Percentiles rank a stretch among this genome's conserved stretches.
phyloP scores from a whole-genome alignment of 2,113 vertebrate genomes.

The Micronisus gabar region DNA sequence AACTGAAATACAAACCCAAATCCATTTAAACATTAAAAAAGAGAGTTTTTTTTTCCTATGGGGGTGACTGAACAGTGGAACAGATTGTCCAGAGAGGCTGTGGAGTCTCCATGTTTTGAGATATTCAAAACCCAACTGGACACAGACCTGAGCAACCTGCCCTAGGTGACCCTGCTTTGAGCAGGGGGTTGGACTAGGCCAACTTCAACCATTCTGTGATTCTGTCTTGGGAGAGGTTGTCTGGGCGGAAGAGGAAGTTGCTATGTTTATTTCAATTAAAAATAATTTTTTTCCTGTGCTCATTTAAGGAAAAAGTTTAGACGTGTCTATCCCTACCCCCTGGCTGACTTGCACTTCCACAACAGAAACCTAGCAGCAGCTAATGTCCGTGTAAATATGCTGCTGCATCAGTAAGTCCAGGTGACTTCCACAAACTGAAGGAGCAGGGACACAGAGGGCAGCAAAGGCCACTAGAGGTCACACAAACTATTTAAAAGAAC shows the following conservation, averaged over 20 bases:
- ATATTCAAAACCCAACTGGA: not conserved
- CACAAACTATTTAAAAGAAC: not conserved
- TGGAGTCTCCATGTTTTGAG: not conserved
- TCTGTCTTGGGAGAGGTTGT: not conserved
- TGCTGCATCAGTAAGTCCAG: not conserved
- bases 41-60: fast-evolving
- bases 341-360: not conserved
- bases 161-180: not conserved
- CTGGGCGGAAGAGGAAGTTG: not conserved
- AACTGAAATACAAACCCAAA: not conserved
- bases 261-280: not conserved
- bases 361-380: not conserved
- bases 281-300: not conserved
- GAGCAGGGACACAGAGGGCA: not conserved
- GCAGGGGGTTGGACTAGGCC: not conserved
- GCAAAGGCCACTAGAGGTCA: constrained; percentile 32
- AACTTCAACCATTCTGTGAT: not conserved
- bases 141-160: not conserved
- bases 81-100: not conserved
- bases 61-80: not conserved
- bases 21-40: not conserved
- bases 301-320: not conserved
- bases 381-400: not conserved
- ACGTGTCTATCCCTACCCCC: not conserved
- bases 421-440: not conserved